Percentiles rank a stretch among this genome's conserved stretches.
Evolutionary conservation across 2,888 invertebrate species (phyloP).

Genomic region (Slavum lentiscoides): DNA sequence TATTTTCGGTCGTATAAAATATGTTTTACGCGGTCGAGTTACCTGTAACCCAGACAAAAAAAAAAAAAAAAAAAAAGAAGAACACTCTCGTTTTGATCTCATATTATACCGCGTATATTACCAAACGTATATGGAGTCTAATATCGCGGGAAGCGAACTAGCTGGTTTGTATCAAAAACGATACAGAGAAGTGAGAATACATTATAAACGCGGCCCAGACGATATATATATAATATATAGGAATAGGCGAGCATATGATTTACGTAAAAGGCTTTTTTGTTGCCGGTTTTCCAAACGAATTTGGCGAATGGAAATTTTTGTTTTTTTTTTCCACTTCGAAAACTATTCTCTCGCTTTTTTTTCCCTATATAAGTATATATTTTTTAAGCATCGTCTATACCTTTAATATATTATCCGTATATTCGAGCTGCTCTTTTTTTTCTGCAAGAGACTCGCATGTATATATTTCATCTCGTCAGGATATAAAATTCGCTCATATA

Average conservation of each 20-base stretch:
- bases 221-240: neutral
- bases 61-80: too few relatives aligned
- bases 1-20: neutral
- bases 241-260: neutral
- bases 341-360: neutral
- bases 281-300: slow-evolving; percentile 6
- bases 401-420: slow-evolving; percentile 48
- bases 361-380: neutral
- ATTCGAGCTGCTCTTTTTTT: slow-evolving; percentile 21
- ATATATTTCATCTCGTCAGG: slow-evolving; percentile 47
- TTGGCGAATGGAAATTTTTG: slow-evolving; percentile 33
- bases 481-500: slow-evolving; percentile 25
- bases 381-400: slow-evolving; percentile 26
- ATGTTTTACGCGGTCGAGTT: slow-evolving; percentile 3
- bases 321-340: neutral
- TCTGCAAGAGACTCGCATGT: slow-evolving; percentile 31
- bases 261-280: slow-evolving; percentile 12
- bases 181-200: neutral
- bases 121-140: too few relatives aligned
- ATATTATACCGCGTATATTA: too few relatives aligned
- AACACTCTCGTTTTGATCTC: too few relatives aligned
- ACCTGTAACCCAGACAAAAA: neutral
- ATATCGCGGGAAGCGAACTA: neutral
- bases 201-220: slow-evolving; percentile 21
- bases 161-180: neutral